Evolutionary conservation across 2,113 vertebrate species (phyloP), one percentile per base, ranked within the genome.

Genomic region (Mus pahari): DNA sequence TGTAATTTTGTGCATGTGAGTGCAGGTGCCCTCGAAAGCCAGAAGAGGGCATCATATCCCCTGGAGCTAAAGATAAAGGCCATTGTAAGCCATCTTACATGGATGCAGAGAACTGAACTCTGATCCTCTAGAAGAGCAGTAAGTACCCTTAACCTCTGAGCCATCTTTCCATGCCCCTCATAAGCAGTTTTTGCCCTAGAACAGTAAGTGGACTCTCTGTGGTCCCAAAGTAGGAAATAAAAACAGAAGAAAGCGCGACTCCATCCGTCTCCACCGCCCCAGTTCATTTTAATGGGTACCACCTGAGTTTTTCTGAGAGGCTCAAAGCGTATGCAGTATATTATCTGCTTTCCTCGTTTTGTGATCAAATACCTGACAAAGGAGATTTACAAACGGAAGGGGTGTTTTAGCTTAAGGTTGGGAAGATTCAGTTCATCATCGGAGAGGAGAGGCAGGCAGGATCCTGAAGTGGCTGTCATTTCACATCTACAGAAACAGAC

Each of bases 241-340:
- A 60, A 62, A 28, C 19, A n/a, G 7, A 45, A 75, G 11, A 64
- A 91, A 78, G 5, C 20, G 0, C 6, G 36, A 8, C 4, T 55
- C 26, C 12, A 12, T 22, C 26, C 31, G 3, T 28, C 24, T 45
- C 28, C 22, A 28, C 31, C n/a, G 45, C 31, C n/a, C 92, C 81
- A 22, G 4, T 74, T 92, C 79, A 89, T 89, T 91, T 74, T 58
- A 64, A 58, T 77, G 66, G 14, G 42, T 66, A 94, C 66, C 20
- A 60, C 14, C 60, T 66, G 87, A 83, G 48, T 66, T 96, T 83
- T 66, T 79, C 89, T 50, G 11, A 36, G 90, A 96, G 42, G 42
- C 64, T n/a, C 64, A 93, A 73, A 53, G 6, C 82, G 20, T 50
- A 26, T 75, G 97, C 97, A 97, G 93, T 17, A 10, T 71, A 39